Base-by-base conservation (phyloP, 2,888 invertebrate species). In the Stegana nigrithorax region DNA sequence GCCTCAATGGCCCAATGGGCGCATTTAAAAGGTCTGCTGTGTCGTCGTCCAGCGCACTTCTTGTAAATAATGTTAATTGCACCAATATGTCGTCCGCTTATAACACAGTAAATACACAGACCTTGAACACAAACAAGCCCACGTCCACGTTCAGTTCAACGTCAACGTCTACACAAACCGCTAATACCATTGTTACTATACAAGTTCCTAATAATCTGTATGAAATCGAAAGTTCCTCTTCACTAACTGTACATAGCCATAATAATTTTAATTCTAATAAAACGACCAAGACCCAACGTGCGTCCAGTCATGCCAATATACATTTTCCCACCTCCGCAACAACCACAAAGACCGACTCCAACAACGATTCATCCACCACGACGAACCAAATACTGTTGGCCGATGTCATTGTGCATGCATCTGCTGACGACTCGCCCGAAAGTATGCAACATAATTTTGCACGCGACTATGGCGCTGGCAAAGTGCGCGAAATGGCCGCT, bases 401-500 rank as follows among this genome's bases (percentile, higher is more conserved):
- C 8, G 47, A 47, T 23, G 14, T n/a, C 14, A 39, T 4, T 27
- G 27, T 27, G 14, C 14, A 3, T 51, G 44, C 14, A 19, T 14
- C n/a, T 5, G 19, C 14, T 17, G 17, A n/a, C 8, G 44, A 4
- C 17, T 6, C 14, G 3, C 2, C 23, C 21, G 26, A 51, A 17
- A 27, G 6, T 51, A 39, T 14, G 4, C 53, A 55, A 17, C 26
- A 50, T 17, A 21, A 25, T 8, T 50, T 50, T 14, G 50, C 25
- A 25, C 25, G 26, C n/a, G n/a, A 26, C n/a, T 50, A 50, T 36
- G 53, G 53, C 23, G 17, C 36, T 14, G 92, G 92, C 1, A 89
- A 90, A 81, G 92, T 93, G 0, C 91, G 90, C 63, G 91, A 90
- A 42, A 85, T 93, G 63, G 88, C 92, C 0, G 90, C 90, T 78